Base-by-base conservation (phyloP, 1,140 invertebrate species). In the Halesus radiatus region DNA sequence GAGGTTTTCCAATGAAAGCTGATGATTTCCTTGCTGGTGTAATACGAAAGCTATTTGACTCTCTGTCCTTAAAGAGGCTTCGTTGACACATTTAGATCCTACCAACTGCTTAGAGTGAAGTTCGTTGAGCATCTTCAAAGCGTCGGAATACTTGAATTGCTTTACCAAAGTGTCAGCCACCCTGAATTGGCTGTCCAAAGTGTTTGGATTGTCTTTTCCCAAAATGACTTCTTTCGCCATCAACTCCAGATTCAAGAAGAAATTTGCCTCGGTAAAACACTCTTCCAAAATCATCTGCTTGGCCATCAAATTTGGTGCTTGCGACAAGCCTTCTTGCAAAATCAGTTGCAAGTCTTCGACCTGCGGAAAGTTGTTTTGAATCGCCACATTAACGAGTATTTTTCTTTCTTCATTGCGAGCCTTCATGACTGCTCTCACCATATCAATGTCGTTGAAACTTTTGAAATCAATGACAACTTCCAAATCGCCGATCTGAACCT, bases 21-120 rank as follows among this genome's bases (percentile, higher is more conserved):
- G 4, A 66, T 66, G 5, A 3, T 66, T 32, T 3, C 62, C 62
- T 29, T 66, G 62, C 26, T 29, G 7, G 62, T 29, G 26, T n/a
- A 66, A n/a, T 26, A 66, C 26, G 6, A 66, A 66, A 37, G 62
- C 62, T 10, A 66, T 66, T 8, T 26, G 16, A 66, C 62, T 66
- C 29, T 29, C 16, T 7, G 26, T 16, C 29, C 26, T 66, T 2
- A 66, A 18, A 26, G 62, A 66, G 29, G 20, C 62, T 66, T 37
- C 22, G 23, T 8, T 29, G 29, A 8, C 2, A 16, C 16, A n/a
- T 4, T 26, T 16, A 13, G 29, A 26, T 26, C 22, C n/a, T n/a
- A 37, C n/a, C 16, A 29, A 10, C 13, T 26, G 62, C 37, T 32
- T 66, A 7, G 20, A 4, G n/a, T 16, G 29, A 66, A 66, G 16